These are phyloP conservation scores for Caenorhabditis drosophilae DNA, from an alignment of 2,888 invertebrate genomes.

Conservation along the genomic window DNA sequence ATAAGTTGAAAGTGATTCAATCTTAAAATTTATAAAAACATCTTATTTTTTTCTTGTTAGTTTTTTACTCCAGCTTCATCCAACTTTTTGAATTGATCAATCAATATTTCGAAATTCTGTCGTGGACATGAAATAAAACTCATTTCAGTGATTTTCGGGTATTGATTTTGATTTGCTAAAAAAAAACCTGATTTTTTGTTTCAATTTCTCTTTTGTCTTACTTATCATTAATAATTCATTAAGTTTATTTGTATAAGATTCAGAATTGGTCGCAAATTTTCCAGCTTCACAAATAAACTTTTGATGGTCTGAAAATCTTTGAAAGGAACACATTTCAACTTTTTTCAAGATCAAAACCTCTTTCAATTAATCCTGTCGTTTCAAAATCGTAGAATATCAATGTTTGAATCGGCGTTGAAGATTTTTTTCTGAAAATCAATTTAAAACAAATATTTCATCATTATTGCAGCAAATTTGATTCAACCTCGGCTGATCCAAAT, in stretches of 20 bases:
- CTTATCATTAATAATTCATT: not conserved
- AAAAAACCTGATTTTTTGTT: not conserved
- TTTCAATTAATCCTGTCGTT: constrained; percentile 47
- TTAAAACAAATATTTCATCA: not conserved
- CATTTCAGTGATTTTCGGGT: constrained; percentile 59
- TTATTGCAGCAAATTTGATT: too few relatives aligned
- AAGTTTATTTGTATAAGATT: too few relatives aligned
- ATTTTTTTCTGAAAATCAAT: constrained; percentile 6
- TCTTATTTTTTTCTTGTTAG: constrained; percentile 9
- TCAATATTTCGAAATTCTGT: constrained; percentile 37
- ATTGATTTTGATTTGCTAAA: constrained; percentile 29
- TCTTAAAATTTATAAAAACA: constrained; percentile 1
- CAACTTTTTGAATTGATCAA: constrained; percentile 22
- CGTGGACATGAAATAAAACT: constrained; percentile 57
- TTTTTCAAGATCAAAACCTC: not conserved
- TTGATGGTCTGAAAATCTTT: not conserved
- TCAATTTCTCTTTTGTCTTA: not conserved
- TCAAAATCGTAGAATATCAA: constrained; percentile 61
- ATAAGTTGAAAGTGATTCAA: not conserved
- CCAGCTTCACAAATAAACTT: not conserved
- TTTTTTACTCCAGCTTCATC: constrained; percentile 7
- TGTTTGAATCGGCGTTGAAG: constrained; percentile 20
- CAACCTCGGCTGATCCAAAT: too few relatives aligned
- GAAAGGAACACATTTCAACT: not conserved
- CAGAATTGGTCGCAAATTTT: not conserved